Evolutionary conservation across 1,140 invertebrate species (phyloP), one percentile per base, ranked within the genome.

Genomic region (Protaetia brevitarsis): DNA sequence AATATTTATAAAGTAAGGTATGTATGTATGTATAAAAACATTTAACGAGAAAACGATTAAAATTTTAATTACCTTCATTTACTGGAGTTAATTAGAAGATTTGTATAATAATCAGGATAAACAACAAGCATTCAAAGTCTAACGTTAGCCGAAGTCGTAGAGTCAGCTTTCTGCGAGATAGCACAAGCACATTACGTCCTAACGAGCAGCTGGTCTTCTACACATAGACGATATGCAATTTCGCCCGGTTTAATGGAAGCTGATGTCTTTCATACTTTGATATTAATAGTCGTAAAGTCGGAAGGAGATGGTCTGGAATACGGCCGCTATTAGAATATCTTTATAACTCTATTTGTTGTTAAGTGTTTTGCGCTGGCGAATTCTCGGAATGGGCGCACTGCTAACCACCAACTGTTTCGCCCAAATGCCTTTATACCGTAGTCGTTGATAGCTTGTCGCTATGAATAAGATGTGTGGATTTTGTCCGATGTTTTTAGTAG

Each of bases 261-360:
- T 51, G 41, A 51, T 51, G 41, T 23, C 41, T 51, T 51, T 51
- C 41, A 51, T 51, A 51, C 16, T 51, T 51, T 51, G 41, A 51
- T 51, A 51, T 51, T 51, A 51, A 51, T 51, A 51, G 41, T 51
- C 41, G 41, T 51, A 51, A 51, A 51, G 41, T 19, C 26, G 26
- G 41, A 51, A 8, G 41, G 19, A 51, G 41, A 51, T 51, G 41
- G 41, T 16, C 13, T 16, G 8, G 41, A 51, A 51, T 51, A 51
- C 19, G 41, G 41, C 21, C 41, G 41, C 41, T 19, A 51, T 51
- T 51, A 51, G 41, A 51, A 51, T 51, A 51, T 51, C 41, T 51
- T 51, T 51, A 51, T 51, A 51, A 51, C 41, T 51, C 41, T 51
- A 26, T 51, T 51, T 51, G 26, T 51, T 51, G 41, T 23, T 51